phyloP scores from a whole-genome alignment of 2,797 vertebrate species.

The Crocodylus rhombifer region DNA sequence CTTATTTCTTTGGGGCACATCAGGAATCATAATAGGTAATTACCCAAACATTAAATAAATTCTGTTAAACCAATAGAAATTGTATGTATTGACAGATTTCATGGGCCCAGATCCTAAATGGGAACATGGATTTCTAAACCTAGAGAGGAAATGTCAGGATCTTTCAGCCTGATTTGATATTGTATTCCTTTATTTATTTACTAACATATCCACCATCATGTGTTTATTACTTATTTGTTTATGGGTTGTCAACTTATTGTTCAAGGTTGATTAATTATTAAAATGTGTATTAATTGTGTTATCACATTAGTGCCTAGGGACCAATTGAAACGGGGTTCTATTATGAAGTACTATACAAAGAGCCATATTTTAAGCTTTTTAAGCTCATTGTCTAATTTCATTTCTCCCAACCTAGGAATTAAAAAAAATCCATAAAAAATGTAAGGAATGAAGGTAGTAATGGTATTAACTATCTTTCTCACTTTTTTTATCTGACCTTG shows the following conservation, averaged over 20 bases:
- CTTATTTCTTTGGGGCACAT: neutral
- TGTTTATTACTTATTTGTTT: neutral
- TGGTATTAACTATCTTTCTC: constrained; percentile 9
- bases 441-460: constrained; percentile 2
- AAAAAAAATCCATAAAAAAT: neutral
- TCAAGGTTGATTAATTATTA: neutral
- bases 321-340: neutral
- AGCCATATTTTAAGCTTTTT: too few relatives aligned
- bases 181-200: neutral
- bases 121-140: neutral
- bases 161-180: neutral
- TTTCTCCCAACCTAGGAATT: neutral
- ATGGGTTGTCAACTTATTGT: neutral
- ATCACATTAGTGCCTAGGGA: neutral
- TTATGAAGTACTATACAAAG: neutral
- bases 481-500: neutral
- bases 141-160: neutral
- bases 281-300: neutral
- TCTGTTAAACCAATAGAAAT: neutral
- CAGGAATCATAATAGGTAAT: neutral
- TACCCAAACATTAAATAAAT: neutral
- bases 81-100: neutral
- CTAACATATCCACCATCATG: neutral
- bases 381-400: neutral
- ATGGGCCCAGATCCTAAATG: neutral